Conservation (phyloP, 2,888 invertebrate species). For the Euplexia lucipara region DNA sequence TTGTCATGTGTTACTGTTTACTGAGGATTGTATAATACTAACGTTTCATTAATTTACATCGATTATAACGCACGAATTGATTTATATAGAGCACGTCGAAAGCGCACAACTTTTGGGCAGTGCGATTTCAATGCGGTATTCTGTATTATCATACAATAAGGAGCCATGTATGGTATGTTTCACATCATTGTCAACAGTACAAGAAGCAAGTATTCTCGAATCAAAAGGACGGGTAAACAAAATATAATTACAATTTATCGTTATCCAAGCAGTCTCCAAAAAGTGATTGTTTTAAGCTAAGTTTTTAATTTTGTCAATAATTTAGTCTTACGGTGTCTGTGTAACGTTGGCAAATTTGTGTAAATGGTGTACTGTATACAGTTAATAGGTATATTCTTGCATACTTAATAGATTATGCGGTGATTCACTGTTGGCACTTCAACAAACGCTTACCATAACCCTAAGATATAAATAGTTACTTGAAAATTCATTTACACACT, state of each 20-base stretch:
- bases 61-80: slow-evolving; percentile 60
- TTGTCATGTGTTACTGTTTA: slow-evolving; percentile 88
- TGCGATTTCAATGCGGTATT: slow-evolving; percentile 34
- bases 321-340: slow-evolving; percentile 40
- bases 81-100: slow-evolving; percentile 36
- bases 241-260: slow-evolving; percentile 25
- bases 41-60: slow-evolving; percentile 75
- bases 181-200: slow-evolving; percentile 47
- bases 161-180: slow-evolving; percentile 26
- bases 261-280: slow-evolving; percentile 50
- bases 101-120: slow-evolving; percentile 15
- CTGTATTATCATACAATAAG: slow-evolving; percentile 44
- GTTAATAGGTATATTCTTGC: slow-evolving; percentile 35
- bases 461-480: slow-evolving; percentile 75
- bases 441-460: slow-evolving; percentile 65
- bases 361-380: slow-evolving; percentile 49
- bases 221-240: slow-evolving; percentile 18
- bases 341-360: slow-evolving; percentile 44
- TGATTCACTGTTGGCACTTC: slow-evolving; percentile 70
- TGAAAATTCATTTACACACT: slow-evolving; percentile 73
- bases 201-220: slow-evolving; percentile 44
- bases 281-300: slow-evolving; percentile 25
- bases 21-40: slow-evolving; percentile 84
- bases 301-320: slow-evolving; percentile 26
- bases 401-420: slow-evolving; percentile 48